Evolutionary conservation across 2,113 vertebrate genomes (phyloP), one percentile per base, ranked within the genome.

Genomic region (Odontesthes bonariensis): DNA sequence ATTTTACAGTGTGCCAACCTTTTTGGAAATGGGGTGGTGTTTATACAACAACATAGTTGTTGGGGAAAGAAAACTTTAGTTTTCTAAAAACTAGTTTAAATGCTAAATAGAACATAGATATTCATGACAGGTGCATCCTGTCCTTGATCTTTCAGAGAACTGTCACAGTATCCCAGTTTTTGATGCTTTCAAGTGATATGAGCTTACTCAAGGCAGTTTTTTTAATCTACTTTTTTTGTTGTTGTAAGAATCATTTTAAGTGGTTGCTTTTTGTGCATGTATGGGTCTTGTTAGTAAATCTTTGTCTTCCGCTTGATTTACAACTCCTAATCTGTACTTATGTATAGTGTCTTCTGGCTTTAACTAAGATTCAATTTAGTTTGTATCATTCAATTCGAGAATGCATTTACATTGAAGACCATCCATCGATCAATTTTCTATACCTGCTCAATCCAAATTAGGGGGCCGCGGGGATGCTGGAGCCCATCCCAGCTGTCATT

Each of bases 71-170:
- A 38, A 38, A 38, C 35, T 38, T n/a, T n/a, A n/a, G n/a, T n/a
- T n/a, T n/a, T n/a, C n/a, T n/a, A n/a, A n/a, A n/a, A n/a, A n/a
- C 6, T 3, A 8, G 35, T 38, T 10, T 38, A 5, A 16, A 46
- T 46, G 44, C 16, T 5, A 17, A 17, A 16, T 14, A 16, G 44
- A 17, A 46, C 1, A 10, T 49, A n/a, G 6, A 49, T 47, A 17
- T 47, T 47, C 5, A 17, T 46, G 20, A 0, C 42, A 73, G 63
- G 57, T 68, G 20, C 19, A 56, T 27, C 22, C 56, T 79, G 42
- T 61, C 19, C 19, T 20, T 35, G 53, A 23, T 56, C 13, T 71
- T 56, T 51, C 53, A 47, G 31, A 20, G 47, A 77, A 69, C 20
- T 49, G 67, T 56, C 19, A 22, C 5, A 31, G 13, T 35, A 8